Conservation (phyloP, 2,888 invertebrate species). For the Cephus pulcher region DNA sequence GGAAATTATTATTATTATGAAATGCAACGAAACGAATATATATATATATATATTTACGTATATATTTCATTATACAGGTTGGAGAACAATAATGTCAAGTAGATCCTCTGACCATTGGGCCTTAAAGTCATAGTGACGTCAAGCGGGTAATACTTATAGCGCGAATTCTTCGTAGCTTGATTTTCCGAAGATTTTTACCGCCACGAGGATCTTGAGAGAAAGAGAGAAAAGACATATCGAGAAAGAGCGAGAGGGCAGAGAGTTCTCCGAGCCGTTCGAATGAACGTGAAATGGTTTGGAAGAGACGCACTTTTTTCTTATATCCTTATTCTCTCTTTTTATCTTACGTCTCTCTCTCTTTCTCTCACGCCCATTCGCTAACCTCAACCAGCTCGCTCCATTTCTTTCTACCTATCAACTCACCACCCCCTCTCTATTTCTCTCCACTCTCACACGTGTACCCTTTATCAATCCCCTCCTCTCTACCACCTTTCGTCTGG, state of each 20-base stretch:
- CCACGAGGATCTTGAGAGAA: not conserved
- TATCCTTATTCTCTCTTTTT: conserved; percentile 16
- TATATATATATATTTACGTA: not conserved
- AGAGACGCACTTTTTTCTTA: conserved; percentile 15
- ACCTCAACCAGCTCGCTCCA: not conserved
- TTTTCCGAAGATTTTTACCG: not conserved
- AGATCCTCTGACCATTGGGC: too few relatives aligned
- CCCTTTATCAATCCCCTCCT: too few relatives aligned
- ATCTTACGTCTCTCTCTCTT: conserved; percentile 12
- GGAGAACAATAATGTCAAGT: too few relatives aligned
- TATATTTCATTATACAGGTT: too few relatives aligned
- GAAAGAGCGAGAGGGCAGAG: not conserved
- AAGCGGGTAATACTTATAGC: not conserved
- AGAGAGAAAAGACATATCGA: not conserved
- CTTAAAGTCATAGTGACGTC: not conserved
- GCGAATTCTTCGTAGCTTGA: not conserved
- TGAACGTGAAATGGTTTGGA: conserved; percentile 4
- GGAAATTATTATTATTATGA: not conserved
- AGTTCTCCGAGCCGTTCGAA: conserved; percentile 20
- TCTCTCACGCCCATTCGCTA: conserved; percentile 8
- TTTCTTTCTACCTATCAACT: not conserved
- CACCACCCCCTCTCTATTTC: not conserved
- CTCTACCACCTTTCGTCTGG: too few relatives aligned
- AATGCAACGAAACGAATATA: not conserved
- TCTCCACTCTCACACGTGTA: not conserved